Evolutionary conservation across 2,888 invertebrate genomes (phyloP).

Genomic region (Bellardia pandia): DNA sequence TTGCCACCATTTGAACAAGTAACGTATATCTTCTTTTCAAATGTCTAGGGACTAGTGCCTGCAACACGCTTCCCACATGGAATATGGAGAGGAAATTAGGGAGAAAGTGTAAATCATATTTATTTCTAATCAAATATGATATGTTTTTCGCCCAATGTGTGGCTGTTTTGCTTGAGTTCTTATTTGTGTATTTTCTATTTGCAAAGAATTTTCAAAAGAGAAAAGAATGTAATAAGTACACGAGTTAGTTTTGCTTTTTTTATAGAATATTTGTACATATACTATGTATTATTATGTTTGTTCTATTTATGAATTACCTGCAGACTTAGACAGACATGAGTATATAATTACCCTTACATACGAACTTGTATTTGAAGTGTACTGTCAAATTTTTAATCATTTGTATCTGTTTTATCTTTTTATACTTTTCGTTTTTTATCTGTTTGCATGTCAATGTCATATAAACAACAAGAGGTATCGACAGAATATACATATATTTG

Average conservation of each 20-base stretch:
- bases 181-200: neutral
- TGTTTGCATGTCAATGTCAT: slow-evolving; percentile 5
- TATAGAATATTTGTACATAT: neutral
- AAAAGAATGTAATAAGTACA: neutral
- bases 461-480: neutral
- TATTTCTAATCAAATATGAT: too few relatives aligned
- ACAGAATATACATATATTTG: neutral
- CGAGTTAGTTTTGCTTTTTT: neutral
- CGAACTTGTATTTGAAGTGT: neutral
- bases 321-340: neutral
- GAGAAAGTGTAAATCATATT: too few relatives aligned
- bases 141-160: neutral
- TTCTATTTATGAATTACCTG: slow-evolving; percentile 1
- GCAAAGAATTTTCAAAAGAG: neutral
- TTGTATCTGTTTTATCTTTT: slow-evolving; percentile 1
- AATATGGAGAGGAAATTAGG: too few relatives aligned
- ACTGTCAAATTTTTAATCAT: slow-evolving; percentile 6
- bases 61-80: too few relatives aligned
- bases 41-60: too few relatives aligned
- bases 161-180: neutral
- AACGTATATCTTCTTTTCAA: too few relatives aligned
- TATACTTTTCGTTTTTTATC: neutral
- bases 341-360: neutral
- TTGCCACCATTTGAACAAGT: too few relatives aligned
- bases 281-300: neutral